phyloP scores from a whole-genome alignment of 1,140 invertebrate genomes.

The Musca vetustissima region DNA sequence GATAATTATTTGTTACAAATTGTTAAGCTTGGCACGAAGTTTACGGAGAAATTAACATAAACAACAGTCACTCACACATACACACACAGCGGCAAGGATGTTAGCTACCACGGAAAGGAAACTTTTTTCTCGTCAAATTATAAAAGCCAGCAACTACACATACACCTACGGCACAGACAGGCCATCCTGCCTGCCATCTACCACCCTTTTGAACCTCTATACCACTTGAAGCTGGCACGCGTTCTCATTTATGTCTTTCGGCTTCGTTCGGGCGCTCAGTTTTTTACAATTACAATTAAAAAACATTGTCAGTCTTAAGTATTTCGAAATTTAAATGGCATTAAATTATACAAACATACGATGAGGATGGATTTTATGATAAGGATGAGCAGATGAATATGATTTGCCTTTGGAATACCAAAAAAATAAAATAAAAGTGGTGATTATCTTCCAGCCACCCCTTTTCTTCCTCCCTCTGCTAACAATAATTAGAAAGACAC shows the following conservation, averaged over 20 bases:
- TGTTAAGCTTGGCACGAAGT: slow-evolving; percentile 30
- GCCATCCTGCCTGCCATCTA: not conserved
- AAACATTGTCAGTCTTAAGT: slow-evolving; percentile 11
- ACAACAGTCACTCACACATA: not conserved
- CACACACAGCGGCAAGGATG: not conserved
- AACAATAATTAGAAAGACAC: no score
- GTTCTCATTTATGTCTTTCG: not conserved
- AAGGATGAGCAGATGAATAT: no score
- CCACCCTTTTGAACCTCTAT: not conserved
- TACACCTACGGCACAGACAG: not conserved
- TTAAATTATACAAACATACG: slow-evolving; percentile 13
- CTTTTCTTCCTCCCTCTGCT: no score
- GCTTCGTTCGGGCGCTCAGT: no score
- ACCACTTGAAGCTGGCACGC: no score
- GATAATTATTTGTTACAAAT: slow-evolving; percentile 57
- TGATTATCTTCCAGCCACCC: no score
- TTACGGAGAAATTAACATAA: slow-evolving; percentile 9
- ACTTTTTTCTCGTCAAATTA: slow-evolving; percentile 5
- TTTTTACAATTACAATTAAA: slow-evolving; percentile 20
- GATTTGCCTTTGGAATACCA: no score
- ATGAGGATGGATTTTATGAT: no score
- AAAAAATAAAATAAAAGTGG: no score
- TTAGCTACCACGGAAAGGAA: not conserved
- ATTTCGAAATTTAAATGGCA: slow-evolving; percentile 14
- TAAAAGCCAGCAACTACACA: slow-evolving; percentile 8